Evolutionary conservation across 2,797 vertebrate species (phyloP).

Genomic region (Todus mexicanus): DNA sequence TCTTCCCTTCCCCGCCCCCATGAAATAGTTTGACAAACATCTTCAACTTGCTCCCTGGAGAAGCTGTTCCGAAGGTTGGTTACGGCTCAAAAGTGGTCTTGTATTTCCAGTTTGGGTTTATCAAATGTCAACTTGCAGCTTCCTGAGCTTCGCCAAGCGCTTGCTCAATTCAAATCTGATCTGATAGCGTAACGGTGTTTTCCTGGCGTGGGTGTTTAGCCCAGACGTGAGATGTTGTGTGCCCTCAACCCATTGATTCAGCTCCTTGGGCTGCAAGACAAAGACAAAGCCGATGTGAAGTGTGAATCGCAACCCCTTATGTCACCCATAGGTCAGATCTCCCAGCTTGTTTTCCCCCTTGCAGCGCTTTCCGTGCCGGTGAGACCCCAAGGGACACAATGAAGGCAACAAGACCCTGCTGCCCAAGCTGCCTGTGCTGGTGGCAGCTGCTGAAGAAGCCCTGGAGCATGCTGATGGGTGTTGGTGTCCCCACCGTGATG

Average conservation of each 20-base stretch:
- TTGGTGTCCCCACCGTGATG: fast-evolving
- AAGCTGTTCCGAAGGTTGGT: not conserved
- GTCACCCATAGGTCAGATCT: not conserved
- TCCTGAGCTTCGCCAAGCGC: not conserved
- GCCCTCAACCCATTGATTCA: not conserved
- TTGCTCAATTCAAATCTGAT: not conserved
- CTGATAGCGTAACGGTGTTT: not conserved
- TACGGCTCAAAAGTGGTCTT: not conserved
- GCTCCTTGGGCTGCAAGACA: not conserved
- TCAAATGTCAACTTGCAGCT: not conserved
- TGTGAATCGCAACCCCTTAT: not conserved
- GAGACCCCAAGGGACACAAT: fast-evolving
- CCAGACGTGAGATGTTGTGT: not conserved
- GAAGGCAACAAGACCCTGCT: not conserved
- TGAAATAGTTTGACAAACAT: not conserved
- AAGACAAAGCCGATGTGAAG: not conserved
- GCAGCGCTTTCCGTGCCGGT: too few relatives aligned
- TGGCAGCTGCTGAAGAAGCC: not conserved
- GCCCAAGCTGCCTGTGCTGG: too few relatives aligned
- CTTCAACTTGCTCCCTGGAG: not conserved
- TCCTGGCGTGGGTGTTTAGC: not conserved
- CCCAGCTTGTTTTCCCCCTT: not conserved
- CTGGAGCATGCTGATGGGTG: fast-evolving
- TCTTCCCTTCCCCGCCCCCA: not conserved
- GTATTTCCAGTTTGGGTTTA: slow-evolving; percentile 19